phyloP scores from a whole-genome alignment of 2,797 vertebrate genomes.

The Protosalanx chinensis region DNA sequence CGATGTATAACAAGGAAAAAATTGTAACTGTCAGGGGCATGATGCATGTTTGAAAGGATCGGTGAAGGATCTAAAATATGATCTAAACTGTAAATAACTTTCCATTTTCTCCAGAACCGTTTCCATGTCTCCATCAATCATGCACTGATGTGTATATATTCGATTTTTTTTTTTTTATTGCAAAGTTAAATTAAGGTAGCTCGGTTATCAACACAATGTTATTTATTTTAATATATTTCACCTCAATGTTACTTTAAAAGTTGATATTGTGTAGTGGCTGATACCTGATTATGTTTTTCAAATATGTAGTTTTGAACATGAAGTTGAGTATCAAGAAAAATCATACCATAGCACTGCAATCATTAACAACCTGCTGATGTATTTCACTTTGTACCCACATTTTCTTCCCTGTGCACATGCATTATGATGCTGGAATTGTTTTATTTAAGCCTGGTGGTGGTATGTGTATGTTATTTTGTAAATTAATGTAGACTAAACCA shows the following conservation, averaged over 20 bases:
- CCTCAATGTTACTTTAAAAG: neutral
- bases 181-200: slow-evolving; percentile 5
- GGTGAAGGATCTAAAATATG: neutral
- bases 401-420: slow-evolving; percentile 15
- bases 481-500: slow-evolving; percentile 14
- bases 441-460: slow-evolving; percentile 32
- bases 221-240: neutral
- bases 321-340: neutral
- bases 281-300: neutral
- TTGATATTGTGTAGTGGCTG: slow-evolving; percentile 3
- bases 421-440: slow-evolving; percentile 37
- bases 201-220: too few relatives aligned
- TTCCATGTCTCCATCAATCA: slow-evolving; percentile 3
- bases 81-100: slow-evolving; percentile 12
- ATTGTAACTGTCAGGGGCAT: neutral
- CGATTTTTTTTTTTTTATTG: slow-evolving; percentile 35
- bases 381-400: slow-evolving; percentile 19
- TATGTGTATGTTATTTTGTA: slow-evolving; percentile 33
- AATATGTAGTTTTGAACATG: neutral
- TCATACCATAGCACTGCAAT: neutral
- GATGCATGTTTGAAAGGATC: neutral
- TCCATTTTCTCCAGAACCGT: neutral
- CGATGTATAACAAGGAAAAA: neutral
- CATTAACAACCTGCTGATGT: slow-evolving; percentile 27
- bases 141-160: slow-evolving; percentile 27